These are phyloP conservation scores for Andrena flavipes DNA, from an alignment of 2,888 invertebrate genomes.

Conservation along the genomic window DNA sequence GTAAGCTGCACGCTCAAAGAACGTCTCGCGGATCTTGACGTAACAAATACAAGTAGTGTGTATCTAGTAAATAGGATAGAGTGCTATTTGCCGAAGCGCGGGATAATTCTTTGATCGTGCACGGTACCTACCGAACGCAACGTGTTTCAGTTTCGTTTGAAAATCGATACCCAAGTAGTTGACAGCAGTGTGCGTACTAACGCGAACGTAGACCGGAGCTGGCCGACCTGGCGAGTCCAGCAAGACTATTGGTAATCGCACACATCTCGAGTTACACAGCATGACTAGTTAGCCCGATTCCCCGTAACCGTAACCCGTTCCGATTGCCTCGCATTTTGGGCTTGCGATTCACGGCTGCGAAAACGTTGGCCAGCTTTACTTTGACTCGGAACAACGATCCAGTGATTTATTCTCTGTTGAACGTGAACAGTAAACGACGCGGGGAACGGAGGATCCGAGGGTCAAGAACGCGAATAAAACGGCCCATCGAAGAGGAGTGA, in stretches of 20 bases:
- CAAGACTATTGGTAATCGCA: constrained; percentile 8
- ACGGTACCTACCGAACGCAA: not conserved
- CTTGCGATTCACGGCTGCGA: constrained; percentile 51
- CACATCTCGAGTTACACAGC: constrained; percentile 33
- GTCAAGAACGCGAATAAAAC: constrained; percentile 13
- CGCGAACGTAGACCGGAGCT: constrained; percentile 21
- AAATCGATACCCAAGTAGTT: too few species aligned
- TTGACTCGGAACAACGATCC: constrained; percentile 2
- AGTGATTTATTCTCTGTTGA: constrained; percentile 60
- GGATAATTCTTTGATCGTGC: not conserved
- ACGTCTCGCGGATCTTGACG: not conserved
- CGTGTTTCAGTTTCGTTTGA: constrained; percentile 27
- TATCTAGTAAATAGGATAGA: too few species aligned
- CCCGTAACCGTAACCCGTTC: constrained; percentile 13
- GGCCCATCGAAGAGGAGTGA: constrained; percentile 27
- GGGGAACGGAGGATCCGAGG: constrained; percentile 38
- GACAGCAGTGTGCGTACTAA: constrained; percentile 28
- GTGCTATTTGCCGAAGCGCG: too few species aligned
- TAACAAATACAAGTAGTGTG: too few species aligned
- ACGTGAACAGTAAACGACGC: constrained; percentile 65
- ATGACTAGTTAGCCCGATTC: constrained; percentile 48
- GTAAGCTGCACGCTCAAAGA: constrained; percentile 15
- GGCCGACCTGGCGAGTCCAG: not conserved
- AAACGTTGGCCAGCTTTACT: constrained; percentile 22
- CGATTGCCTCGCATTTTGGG: constrained; percentile 49